These are phyloP conservation scores for Phrynosoma blainvillii DNA, from an alignment of 2,113 vertebrate genomes.

Conservation along the genomic window DNA sequence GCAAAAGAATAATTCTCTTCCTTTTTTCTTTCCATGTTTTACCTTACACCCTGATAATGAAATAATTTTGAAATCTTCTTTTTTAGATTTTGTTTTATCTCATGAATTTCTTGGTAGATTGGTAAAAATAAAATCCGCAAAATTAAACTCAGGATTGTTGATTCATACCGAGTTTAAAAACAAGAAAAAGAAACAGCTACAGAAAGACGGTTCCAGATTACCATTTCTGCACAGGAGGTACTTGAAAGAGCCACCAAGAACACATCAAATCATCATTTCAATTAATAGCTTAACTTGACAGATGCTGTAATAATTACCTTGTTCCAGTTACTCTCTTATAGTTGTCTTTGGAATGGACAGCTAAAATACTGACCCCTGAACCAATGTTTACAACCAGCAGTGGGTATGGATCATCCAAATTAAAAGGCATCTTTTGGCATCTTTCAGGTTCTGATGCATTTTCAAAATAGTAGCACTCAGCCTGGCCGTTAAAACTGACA, in stretches of 20 bases:
- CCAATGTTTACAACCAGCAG: constrained; percentile 84
- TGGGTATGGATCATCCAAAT: constrained; percentile 83
- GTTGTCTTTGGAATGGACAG: constrained; percentile 85
- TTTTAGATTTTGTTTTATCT: background rate
- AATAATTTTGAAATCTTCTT: background rate
- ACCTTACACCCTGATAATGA: background rate
- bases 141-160: background rate
- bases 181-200: background rate
- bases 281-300: rapidly evolving
- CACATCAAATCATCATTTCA: background rate
- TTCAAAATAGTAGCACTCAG: constrained; percentile 87
- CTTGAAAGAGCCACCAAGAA: background rate
- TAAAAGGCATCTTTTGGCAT: constrained; percentile 89
- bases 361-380: constrained; percentile 85
- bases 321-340: constrained; percentile 86
- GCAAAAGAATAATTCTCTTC: background rate
- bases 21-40: background rate
- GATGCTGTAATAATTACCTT: constrained; percentile 72
- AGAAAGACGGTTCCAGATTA: background rate
- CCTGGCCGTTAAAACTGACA: constrained; percentile 85
- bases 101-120: background rate
- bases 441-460: constrained; percentile 84
- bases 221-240: background rate
- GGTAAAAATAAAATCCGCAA: background rate
- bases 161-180: background rate